Evolutionary conservation across 2,113 vertebrate genomes (phyloP).

Genomic region (Amphiprion percula): DNA sequence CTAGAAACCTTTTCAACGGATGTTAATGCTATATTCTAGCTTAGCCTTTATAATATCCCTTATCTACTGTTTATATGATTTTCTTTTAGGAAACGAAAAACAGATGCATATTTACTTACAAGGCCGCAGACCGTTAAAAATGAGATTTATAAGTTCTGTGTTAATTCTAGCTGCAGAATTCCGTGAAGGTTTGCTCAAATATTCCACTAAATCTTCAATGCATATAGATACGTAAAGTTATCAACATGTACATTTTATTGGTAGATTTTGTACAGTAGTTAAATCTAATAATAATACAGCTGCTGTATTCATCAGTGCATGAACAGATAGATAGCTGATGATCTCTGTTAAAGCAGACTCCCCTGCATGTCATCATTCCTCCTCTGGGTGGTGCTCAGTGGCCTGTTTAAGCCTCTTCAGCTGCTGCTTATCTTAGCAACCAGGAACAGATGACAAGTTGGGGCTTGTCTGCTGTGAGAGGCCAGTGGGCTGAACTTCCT

Average conservation of each 20-base stretch:
- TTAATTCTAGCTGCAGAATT: no score
- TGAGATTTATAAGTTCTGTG: no score
- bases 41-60: not conserved
- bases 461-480: constrained; percentile 41
- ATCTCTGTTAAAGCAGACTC: not conserved
- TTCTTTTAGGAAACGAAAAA: no score
- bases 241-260: not conserved
- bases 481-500: constrained; percentile 47
- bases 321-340: no score
- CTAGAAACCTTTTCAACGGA: not conserved
- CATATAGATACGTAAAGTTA: no score
- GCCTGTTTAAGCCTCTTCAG: not conserved
- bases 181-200: no score
- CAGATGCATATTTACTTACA: no score
- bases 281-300: no score
- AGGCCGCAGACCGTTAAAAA: no score
- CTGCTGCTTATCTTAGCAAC: constrained; percentile 40
- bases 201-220: no score
- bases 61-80: no score
- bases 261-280: not conserved
- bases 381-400: constrained; percentile 44
- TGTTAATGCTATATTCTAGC: not conserved
- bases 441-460: constrained; percentile 51
- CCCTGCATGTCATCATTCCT: not conserved
- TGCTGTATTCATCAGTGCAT: not conserved